phyloP scores from a whole-genome alignment of 2,888 invertebrate genomes.

The Diarsia mendica region DNA sequence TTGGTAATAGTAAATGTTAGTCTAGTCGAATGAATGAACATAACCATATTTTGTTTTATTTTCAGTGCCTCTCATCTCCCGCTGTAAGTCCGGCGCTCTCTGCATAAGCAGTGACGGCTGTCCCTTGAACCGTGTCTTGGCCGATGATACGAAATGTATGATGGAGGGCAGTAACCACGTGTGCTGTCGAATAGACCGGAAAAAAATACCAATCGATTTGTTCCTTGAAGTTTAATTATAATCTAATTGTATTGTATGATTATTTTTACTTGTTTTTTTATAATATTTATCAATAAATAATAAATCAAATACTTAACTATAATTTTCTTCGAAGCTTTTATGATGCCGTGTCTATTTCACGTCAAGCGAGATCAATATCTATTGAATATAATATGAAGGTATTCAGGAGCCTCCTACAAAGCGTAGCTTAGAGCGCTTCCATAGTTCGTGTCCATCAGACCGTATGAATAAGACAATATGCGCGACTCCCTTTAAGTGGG shows the following conservation, averaged over 20 bases:
- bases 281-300: not conserved
- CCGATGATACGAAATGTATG: constrained; percentile 63
- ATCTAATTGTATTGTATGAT: not conserved
- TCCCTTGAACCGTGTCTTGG: constrained; percentile 65
- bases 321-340: not conserved
- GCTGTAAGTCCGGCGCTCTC: constrained; percentile 67
- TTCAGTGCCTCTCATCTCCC: constrained; percentile 56
- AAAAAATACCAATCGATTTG: constrained; percentile 67
- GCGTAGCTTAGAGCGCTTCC: constrained; percentile 28
- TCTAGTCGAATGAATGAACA: not conserved
- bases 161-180: constrained; percentile 57
- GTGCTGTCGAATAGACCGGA: constrained; percentile 70
- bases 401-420: constrained; percentile 25
- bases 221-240: constrained; percentile 47
- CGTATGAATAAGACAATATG: constrained; percentile 66
- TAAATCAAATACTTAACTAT: not conserved
- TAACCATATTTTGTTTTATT: constrained; percentile 24
- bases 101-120: constrained; percentile 71
- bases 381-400: constrained; percentile 44
- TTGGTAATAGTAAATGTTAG: not conserved
- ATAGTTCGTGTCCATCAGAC: constrained; percentile 45
- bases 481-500: constrained; percentile 54
- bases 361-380: constrained; percentile 42
- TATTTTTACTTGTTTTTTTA: not conserved
- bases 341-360: constrained; percentile 4